Evolutionary conservation across 2,888 invertebrate genomes (phyloP).

Genomic region (Agrotis segetum): DNA sequence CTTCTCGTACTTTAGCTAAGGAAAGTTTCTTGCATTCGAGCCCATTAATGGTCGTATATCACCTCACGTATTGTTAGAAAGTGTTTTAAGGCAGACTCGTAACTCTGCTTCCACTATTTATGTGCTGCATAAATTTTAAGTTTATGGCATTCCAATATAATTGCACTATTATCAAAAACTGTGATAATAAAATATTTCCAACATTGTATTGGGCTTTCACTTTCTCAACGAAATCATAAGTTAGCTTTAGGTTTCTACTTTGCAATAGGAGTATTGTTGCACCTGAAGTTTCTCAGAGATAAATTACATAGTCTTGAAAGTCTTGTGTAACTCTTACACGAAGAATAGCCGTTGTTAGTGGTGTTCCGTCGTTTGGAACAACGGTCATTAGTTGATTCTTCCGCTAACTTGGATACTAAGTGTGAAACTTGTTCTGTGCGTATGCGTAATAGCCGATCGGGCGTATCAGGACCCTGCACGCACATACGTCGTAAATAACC

Average conservation of each 20-base stretch:
- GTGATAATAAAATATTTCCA: slow-evolving; percentile 55
- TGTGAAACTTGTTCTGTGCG: slow-evolving; percentile 73
- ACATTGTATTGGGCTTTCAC: slow-evolving; percentile 62
- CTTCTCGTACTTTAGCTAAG: slow-evolving; percentile 65
- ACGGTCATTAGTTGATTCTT: slow-evolving; percentile 71
- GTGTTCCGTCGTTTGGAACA: slow-evolving; percentile 62
- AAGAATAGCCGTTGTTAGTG: slow-evolving; percentile 63
- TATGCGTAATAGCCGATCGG: slow-evolving; percentile 78
- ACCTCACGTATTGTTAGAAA: slow-evolving; percentile 79
- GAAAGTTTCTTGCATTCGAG: slow-evolving; percentile 72
- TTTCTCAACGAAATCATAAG: slow-evolving; percentile 51
- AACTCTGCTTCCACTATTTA: slow-evolving; percentile 67
- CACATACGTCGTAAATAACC: slow-evolving; percentile 68
- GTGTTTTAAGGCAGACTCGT: slow-evolving; percentile 71
- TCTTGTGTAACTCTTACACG: slow-evolving; percentile 55
- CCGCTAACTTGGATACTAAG: slow-evolving; percentile 59
- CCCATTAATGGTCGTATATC: slow-evolving; percentile 74
- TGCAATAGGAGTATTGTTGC: slow-evolving; percentile 46
- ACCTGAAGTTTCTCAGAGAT: slow-evolving; percentile 36
- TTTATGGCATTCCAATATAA: slow-evolving; percentile 61
- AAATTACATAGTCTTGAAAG: slow-evolving; percentile 48
- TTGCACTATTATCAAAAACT: slow-evolving; percentile 63
- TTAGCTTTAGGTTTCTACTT: slow-evolving; percentile 43
- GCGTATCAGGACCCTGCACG: slow-evolving; percentile 73
- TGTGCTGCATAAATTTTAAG: slow-evolving; percentile 59